A percentile compares a stretch with the other conserved stretches of the same genome.
These are phyloP conservation scores for Colaptes auratus DNA, from an alignment of 2,113 vertebrate genomes.

Conservation along the genomic window DNA sequence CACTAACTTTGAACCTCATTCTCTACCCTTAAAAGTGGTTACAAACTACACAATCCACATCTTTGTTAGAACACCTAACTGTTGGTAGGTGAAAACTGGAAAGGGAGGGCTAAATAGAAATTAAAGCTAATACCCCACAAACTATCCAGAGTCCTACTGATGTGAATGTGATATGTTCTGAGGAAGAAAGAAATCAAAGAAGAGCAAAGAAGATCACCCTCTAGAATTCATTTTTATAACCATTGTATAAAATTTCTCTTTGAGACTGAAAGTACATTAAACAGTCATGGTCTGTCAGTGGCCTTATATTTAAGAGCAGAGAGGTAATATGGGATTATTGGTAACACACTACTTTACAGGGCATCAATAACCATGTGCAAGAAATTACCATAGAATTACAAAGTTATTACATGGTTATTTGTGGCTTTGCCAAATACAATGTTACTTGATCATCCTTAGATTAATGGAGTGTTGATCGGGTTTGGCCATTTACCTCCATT, in stretches of 20 bases:
- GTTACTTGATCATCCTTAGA: conserved; percentile 68
- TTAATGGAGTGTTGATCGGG: conserved; percentile 67
- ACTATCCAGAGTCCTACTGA: neutral
- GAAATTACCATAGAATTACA: conserved; percentile 69
- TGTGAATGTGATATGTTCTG: neutral
- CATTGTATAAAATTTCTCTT: conserved; percentile 48
- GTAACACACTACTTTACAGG: conserved; percentile 65
- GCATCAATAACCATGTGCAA: conserved; percentile 69
- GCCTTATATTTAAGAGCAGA: conserved; percentile 71
- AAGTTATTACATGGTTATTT: conserved; percentile 64
- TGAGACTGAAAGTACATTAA: conserved; percentile 51
- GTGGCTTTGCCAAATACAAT: conserved; percentile 65
- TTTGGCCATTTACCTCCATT: conserved; percentile 59
- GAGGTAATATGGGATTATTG: conserved; percentile 62
- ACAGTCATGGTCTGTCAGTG: conserved; percentile 62
- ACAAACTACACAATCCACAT: neutral
- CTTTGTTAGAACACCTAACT: neutral
- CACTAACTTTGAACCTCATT: neutral
- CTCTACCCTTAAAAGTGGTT: neutral
- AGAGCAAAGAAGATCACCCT: neutral
- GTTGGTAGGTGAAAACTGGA: neutral
- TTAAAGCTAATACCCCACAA: neutral
- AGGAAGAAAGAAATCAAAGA: neutral
- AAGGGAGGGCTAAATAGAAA: neutral
- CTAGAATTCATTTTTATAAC: conserved; percentile 16